These are phyloP conservation scores for Cryptosula pallasiana DNA, from an alignment of 2,888 invertebrate species.

Conservation along the genomic window DNA sequence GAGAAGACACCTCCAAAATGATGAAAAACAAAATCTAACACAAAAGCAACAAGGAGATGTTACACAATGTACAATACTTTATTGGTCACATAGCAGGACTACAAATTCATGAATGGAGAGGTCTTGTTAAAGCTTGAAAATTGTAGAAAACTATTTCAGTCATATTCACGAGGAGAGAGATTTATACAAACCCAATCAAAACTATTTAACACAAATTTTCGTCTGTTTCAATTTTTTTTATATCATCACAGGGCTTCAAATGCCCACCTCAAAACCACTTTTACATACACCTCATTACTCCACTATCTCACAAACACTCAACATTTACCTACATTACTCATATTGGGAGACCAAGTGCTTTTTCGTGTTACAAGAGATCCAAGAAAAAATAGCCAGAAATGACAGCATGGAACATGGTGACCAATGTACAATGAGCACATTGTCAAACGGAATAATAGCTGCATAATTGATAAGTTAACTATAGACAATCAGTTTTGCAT, in stretches of 20 bases:
- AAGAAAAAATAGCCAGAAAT: neutral
- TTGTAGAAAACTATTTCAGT: neutral
- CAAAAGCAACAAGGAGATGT: too few species aligned
- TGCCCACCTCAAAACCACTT: neutral
- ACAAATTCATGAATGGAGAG: neutral
- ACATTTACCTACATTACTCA: neutral
- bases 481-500: too few species aligned
- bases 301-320: neutral
- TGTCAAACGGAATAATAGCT: neutral
- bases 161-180: too few species aligned
- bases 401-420: neutral
- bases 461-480: neutral
- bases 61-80: neutral
- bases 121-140: neutral
- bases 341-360: neutral
- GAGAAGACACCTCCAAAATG: too few species aligned
- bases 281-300: neutral
- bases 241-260: neutral
- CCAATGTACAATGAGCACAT: neutral
- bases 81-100: neutral
- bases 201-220: neutral
- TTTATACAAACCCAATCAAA: neutral
- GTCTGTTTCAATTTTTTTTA: neutral
- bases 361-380: neutral
- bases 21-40: too few species aligned